Percentiles rank a stretch among this genome's conserved stretches.
Evolutionary conservation across 2,797 vertebrate genomes (phyloP).

Genomic region (Pseudocheirus occidentalis): DNA sequence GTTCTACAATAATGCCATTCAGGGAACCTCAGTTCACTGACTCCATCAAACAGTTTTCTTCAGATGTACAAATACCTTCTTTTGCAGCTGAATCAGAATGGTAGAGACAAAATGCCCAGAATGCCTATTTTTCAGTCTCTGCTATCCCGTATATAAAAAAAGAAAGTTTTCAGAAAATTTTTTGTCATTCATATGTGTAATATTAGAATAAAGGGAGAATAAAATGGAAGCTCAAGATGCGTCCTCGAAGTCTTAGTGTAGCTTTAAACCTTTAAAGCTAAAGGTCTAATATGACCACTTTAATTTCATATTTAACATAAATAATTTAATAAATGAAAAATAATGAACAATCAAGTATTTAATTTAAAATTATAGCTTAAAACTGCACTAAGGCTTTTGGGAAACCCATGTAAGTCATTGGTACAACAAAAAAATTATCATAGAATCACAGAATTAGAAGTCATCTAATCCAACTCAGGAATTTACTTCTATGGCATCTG

Average conservation of each 20-base stretch:
- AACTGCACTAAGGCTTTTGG: background rate
- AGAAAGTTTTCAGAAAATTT: constrained; percentile 49
- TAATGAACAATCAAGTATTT: background rate
- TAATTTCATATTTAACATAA: background rate
- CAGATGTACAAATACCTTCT: background rate
- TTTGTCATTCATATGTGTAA: constrained; percentile 8
- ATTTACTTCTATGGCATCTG: background rate
- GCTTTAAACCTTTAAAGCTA: background rate
- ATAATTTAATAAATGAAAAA: background rate
- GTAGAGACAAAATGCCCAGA: constrained; percentile 17
- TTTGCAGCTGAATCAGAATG: constrained; percentile 34
- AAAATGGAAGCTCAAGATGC: constrained; percentile 15
- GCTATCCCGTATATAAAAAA: constrained; percentile 12
- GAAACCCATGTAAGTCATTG: background rate
- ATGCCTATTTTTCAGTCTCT: background rate
- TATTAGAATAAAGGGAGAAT: constrained; percentile 29
- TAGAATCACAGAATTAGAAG: background rate
- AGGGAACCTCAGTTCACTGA: constrained; percentile 44
- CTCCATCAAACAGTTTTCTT: constrained; percentile 51
- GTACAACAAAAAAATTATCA: background rate
- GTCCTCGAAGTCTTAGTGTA: background rate
- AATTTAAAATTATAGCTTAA: background rate
- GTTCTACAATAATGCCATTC: constrained; percentile 53
- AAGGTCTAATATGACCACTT: background rate
- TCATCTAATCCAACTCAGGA: background rate